Percentiles rank a stretch among this genome's conserved stretches.
Conservation (phyloP, 2,888 invertebrate species). For the Eledone cirrhosa region DNA sequence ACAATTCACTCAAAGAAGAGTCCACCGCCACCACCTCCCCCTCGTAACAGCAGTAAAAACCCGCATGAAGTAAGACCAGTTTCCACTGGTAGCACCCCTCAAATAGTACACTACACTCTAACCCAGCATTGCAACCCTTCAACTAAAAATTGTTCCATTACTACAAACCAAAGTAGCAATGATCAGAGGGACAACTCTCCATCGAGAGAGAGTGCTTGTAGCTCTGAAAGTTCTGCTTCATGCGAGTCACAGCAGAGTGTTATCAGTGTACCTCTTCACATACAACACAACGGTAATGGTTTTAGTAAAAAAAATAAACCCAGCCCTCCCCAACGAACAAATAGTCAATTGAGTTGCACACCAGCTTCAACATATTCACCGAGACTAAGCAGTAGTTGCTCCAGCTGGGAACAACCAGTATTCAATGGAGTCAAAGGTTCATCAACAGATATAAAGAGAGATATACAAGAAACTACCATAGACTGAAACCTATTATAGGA, state of each 20-base stretch:
- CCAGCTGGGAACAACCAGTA: background rate
- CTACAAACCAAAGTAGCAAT: no score
- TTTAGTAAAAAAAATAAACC: background rate
- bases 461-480: constrained; percentile 19
- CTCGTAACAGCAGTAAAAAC: constrained; percentile 14
- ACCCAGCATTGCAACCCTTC: constrained; percentile 17
- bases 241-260: constrained; percentile 17
- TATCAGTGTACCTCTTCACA: background rate
- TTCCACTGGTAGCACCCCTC: background rate
- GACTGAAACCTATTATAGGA: constrained; percentile 1
- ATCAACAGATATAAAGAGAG: background rate
- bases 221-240: background rate
- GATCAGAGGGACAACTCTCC: background rate
- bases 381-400: background rate
- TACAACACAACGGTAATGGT: background rate
- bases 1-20: background rate
- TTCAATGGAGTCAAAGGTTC: constrained; percentile 10
- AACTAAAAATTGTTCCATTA: no score
- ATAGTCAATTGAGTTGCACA: constrained; percentile 2
- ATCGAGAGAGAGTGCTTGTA: constrained; percentile 10
- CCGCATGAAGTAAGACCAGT: background rate
- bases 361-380: background rate
- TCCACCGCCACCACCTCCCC: constrained; percentile 8
- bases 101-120: constrained; percentile 4
- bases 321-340: constrained; percentile 14